Percentiles rank a stretch among this genome's conserved stretches.
Conservation (phyloP, 2,797 vertebrate genomes). For the Gymnodraco acuticeps region DNA sequence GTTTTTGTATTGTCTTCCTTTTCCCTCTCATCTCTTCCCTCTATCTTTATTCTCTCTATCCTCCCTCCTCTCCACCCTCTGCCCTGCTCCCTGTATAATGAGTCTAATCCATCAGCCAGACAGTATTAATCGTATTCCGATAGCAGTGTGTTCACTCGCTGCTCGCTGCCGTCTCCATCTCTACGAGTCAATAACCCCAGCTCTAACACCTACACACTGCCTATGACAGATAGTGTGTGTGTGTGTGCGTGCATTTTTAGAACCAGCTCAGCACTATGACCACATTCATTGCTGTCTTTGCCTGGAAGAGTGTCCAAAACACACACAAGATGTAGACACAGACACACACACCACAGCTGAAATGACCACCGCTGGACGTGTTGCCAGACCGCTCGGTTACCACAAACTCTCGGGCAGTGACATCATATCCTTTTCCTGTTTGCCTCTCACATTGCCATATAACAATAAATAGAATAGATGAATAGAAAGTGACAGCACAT, state of each 20-base stretch:
- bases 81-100: slow-evolving; percentile 75
- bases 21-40: slow-evolving; percentile 3
- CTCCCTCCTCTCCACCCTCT: slow-evolving; percentile 37
- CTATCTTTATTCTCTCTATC: slow-evolving; percentile 14
- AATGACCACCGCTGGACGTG: slow-evolving; percentile 64
- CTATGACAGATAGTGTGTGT: slow-evolving; percentile 61
- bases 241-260: slow-evolving; percentile 45
- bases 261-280: slow-evolving; percentile 78
- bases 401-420: slow-evolving; percentile 72
- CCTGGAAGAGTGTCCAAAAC: slow-evolving; percentile 73
- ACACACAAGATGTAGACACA: slow-evolving; percentile 72
- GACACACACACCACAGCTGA: slow-evolving; percentile 75
- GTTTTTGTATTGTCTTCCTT: neutral
- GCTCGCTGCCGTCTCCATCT: slow-evolving; percentile 77
- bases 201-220: slow-evolving; percentile 71
- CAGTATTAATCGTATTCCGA: slow-evolving; percentile 84
- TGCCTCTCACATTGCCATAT: slow-evolving; percentile 65
- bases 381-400: slow-evolving; percentile 74
- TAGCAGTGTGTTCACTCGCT: slow-evolving; percentile 77
- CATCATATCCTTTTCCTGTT: slow-evolving; percentile 82
- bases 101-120: slow-evolving; percentile 84
- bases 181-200: slow-evolving; percentile 79
- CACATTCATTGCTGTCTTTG: slow-evolving; percentile 75
- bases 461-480: slow-evolving; percentile 77
- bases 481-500: slow-evolving; percentile 74